Conservation (phyloP, 2,888 invertebrate genomes). For the Cataglyphis cursor region DNA sequence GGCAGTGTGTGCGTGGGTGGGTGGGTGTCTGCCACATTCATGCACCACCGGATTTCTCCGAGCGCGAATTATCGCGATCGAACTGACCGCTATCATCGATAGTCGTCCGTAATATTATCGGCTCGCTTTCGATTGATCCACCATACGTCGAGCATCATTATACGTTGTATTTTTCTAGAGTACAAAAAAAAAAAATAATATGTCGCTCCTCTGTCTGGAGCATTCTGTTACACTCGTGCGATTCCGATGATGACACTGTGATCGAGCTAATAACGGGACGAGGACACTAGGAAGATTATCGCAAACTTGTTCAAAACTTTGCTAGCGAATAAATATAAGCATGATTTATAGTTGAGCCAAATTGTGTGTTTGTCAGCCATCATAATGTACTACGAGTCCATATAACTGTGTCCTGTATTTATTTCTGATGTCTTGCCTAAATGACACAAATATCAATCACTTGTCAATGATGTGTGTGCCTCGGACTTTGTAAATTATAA, state of each 20-base stretch:
- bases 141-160: background rate
- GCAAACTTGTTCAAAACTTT: background rate
- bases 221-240: background rate
- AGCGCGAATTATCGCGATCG: background rate
- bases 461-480: constrained; percentile 37
- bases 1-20: constrained; percentile 85
- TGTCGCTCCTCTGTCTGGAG: constrained; percentile 30
- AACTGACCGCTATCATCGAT: background rate
- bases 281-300: background rate
- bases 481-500: constrained; percentile 33
- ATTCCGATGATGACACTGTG: constrained; percentile 23
- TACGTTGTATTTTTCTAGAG: constrained; percentile 11
- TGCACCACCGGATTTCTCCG: constrained; percentile 69
- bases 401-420: constrained; percentile 15
- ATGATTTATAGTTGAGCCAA: background rate
- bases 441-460: background rate
- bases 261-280: background rate
- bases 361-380: constrained; percentile 44
- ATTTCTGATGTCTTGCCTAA: constrained; percentile 13
- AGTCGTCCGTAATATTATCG: background rate
- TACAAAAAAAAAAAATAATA: constrained; percentile 22
- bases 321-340: constrained; percentile 5
- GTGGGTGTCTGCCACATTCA: constrained; percentile 77
- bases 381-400: constrained; percentile 1
- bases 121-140: background rate